Evolutionary conservation across 1,140 invertebrate species (phyloP).

Genomic region (Brachionus rubens): DNA sequence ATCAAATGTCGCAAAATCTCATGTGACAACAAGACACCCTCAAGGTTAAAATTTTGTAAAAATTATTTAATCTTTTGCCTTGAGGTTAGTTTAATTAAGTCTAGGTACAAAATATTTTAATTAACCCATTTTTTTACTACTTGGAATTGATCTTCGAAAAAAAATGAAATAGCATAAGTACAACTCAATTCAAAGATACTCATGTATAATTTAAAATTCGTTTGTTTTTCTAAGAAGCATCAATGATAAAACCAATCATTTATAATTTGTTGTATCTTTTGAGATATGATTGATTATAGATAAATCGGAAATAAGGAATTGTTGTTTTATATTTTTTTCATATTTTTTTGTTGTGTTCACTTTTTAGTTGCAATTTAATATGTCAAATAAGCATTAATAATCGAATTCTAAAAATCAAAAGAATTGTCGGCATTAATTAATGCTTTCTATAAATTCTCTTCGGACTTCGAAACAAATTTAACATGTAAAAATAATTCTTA

Average conservation of each 20-base stretch:
- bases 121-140: no score
- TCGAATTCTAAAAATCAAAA: not conserved
- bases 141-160: not conserved
- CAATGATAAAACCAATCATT: not conserved
- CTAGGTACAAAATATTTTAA: no score
- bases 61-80: no score
- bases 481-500: not conserved
- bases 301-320: not conserved
- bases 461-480: not conserved
- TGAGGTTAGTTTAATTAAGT: no score
- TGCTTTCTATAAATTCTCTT: not conserved
- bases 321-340: not conserved
- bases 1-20: no score
- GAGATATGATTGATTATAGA: conserved; percentile 18
- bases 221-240: not conserved
- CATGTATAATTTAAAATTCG: not conserved
- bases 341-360: not conserved
- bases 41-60: no score
- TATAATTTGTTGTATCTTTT: not conserved
- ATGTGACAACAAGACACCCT: no score
- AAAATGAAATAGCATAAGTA: no score
- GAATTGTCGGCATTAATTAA: not conserved
- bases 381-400: conserved; percentile 37
- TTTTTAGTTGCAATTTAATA: conserved; percentile 12
- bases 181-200: no score